Percentiles rank a stretch among this genome's conserved stretches.
Evolutionary conservation across 64 coral and sea anemone species (phyloP).

Genomic region (Montipora efflorescens): DNA sequence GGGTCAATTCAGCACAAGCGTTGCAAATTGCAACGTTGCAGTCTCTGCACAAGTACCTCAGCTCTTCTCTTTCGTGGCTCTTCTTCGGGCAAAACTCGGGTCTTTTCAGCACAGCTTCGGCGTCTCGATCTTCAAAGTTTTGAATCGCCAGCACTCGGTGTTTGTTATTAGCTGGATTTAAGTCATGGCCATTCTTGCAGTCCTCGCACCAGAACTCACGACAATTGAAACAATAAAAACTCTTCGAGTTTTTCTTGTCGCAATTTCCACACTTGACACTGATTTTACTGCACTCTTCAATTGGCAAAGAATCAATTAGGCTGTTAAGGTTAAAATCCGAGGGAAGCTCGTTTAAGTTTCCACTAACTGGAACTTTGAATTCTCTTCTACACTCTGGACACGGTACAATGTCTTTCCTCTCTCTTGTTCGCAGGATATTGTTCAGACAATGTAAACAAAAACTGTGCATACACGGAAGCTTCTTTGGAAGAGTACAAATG

Average conservation of each 20-base stretch:
- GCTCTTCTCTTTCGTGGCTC: neutral
- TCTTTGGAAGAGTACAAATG: slow-evolving; percentile 14
- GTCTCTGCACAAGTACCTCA: neutral
- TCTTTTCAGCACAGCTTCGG: neutral
- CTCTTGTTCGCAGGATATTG: neutral
- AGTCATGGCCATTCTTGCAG: neutral
- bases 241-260: neutral
- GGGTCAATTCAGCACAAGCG: neutral
- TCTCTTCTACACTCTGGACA: neutral
- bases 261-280: slow-evolving; percentile 15
- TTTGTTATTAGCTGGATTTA: neutral
- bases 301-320: neutral
- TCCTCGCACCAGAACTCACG: neutral
- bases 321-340: neutral
- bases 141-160: slow-evolving; percentile 9
- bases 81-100: neutral
- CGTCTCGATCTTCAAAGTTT: slow-evolving; percentile 13
- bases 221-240: slow-evolving; percentile 35
- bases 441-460: slow-evolving; percentile 39
- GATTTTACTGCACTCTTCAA: neutral
- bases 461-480: slow-evolving; percentile 30
- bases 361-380: neutral
- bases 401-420: neutral
- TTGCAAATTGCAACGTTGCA: neutral
- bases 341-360: slow-evolving; percentile 28